Conservation (phyloP, 2,888 invertebrate genomes). For the Zootermopsis nevadensis region DNA sequence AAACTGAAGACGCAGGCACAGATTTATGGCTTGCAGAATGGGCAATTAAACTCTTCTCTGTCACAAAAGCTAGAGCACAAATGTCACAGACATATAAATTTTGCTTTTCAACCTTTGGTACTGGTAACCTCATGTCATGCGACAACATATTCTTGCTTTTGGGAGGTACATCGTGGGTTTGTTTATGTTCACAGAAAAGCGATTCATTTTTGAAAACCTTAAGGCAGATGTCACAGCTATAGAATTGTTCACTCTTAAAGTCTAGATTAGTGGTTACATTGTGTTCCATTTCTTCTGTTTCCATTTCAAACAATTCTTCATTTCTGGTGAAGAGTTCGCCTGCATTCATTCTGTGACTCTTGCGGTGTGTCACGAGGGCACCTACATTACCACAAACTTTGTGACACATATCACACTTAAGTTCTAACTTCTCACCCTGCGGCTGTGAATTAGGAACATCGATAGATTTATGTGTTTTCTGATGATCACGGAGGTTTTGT, state of each 20-base stretch:
- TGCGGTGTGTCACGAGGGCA: conserved; percentile 9
- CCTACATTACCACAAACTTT: conserved; percentile 22
- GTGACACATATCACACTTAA: not conserved
- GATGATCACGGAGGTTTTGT: not conserved
- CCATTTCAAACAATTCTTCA: not conserved
- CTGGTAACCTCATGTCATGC: not conserved
- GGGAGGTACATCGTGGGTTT: not conserved
- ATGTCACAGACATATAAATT: conserved; percentile 22
- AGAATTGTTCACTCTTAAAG: not conserved
- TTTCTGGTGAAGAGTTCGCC: not conserved
- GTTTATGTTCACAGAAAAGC: not conserved
- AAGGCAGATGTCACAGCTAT: conserved; percentile 6
- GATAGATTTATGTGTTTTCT: not conserved
- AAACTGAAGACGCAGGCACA: no score
- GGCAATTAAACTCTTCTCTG: not conserved
- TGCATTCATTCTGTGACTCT: not conserved
- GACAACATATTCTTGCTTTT: not conserved
- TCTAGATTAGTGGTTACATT: not conserved
- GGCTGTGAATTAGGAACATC: not conserved
- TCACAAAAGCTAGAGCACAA: conserved; percentile 10
- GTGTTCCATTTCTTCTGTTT: not conserved
- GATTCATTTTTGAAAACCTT: not conserved
- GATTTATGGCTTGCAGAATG: conserved; percentile 7
- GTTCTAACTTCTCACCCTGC: not conserved
- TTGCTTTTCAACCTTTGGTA: conserved; percentile 23